Evolutionary conservation across 2,113 vertebrate genomes (phyloP), one percentile per base, ranked within the genome.

Genomic region (Oryzias melastigma): DNA sequence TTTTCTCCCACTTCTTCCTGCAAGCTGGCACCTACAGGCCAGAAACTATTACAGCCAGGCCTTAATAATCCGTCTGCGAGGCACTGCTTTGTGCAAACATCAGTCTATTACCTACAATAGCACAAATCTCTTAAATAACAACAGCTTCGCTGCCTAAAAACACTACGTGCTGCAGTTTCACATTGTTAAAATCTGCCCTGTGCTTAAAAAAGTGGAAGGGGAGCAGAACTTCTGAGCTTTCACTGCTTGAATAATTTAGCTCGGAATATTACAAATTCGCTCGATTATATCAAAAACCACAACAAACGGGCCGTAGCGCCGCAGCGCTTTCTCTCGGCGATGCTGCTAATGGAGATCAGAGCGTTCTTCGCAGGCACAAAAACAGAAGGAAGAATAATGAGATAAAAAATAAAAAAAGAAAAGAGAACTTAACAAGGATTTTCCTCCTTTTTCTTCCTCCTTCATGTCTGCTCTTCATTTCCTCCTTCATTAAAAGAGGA

Each of bases 181-280:
- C 68, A 67, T 86, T 75, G 56, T 87, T 87, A 82, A 65, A 54
- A 48, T 66, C 68, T 49, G 83, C 71, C 60, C 66, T 53, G 47
- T 67, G 62, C 62, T 62, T 67, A 54, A 71, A 75, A 53, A 61
- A 60, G 58, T 51, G 45, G 24, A 58, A 63, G 68, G 65, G 64
- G 67, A 70, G 44, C 44, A 55, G 81, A 77, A 88, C 80, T 84
- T 90, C 84, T 78, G 70, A 88, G 85, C 55, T 68, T 87, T 67
- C 70, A 77, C 83, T 73, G 54, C 66, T 65, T 91, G 73, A 90
- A 91, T 88, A 85, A 89, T 91, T 90, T 75, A 89, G 53, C 22
- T 27, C 57, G 16, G 69, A 82, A 78, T 76, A 75, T 87, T 77
- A 71, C 63, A 71, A 72, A 74, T 68, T 76, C 12, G 59, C 79